Evolutionary conservation across 2,113 vertebrate genomes (phyloP), one percentile per base, ranked within the genome.

Genomic region (Oryzias melastigma): DNA sequence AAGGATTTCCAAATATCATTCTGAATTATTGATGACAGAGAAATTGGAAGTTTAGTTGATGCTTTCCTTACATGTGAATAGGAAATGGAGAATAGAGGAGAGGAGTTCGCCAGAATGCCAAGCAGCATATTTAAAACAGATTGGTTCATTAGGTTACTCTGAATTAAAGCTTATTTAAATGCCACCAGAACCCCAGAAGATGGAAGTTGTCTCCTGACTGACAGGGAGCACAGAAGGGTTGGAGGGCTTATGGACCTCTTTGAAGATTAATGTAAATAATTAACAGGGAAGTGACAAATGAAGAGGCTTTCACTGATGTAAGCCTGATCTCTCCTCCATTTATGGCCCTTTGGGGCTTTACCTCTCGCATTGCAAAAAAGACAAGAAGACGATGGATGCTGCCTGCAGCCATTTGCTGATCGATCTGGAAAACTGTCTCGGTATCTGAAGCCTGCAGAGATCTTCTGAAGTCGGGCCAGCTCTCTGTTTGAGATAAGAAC

Each of bases 21-120:
- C 65, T 91, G 85, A 89, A 91, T 91, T 89, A 92, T 91, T 90
- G 80, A 92, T 88, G 81, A 55, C 47, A 0, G 17, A 19, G 71
- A 68, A 73, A 85, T 78, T 73, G 82, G 49, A 73, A 52, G 55
- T 40, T 57, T 69, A 69, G 82, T 87, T 86, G 84, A 75, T 77
- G 73, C 85, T 88, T 73, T 58, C 60, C 73, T 73, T 78, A 78
- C 83, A 81, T 71, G 68, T 77, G 68, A 80, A 56, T 54, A 66
- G 64, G 55, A 71, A 66, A 52, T 25, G 16, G 55, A 49, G 56
- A 68, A 64, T 47, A 59, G 57, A 46, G 62, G 58, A 35, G 77
- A 69, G 13, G 51, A 69, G 51, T 42, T 47, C 20, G 40, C 27
- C 52, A 62, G 55, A 56, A 68, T 44, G 67, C 75, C 17, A 25